Evolutionary conservation across 1,140 invertebrate species (phyloP), one percentile per base, ranked within the genome.

Genomic region (Globodera ellingtonae): DNA sequence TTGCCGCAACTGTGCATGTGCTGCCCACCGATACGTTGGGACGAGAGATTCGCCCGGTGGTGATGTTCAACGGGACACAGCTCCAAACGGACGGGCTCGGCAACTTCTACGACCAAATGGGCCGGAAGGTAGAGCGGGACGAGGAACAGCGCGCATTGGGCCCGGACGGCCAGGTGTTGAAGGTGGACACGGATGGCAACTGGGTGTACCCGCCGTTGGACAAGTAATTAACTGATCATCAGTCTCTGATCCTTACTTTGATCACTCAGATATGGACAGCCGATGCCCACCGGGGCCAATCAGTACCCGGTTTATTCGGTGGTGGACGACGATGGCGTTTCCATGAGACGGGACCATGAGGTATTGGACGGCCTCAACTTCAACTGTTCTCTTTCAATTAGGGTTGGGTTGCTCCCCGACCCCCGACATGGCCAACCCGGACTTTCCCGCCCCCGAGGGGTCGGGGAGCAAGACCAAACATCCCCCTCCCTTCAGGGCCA

Each of bases 191-290:
- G 3, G 48, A 88, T n/a, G 87, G 84, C 13, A 80, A 87, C 44
- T 88, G 76, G 69, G 62, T 87, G 6, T 87, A 89, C 81, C 87
- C 86, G 50, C 66, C 79, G 66, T 67, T 87, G 24, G 87, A 86
- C 62, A 74, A 83, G 69, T 50, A 21, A 56, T 52, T 56, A 50
- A 77, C 44, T 44, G 47, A 59, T 75, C 35, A 59, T 75, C 35
- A 35, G 35, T 35, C 35, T 35, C 1, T 35, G 35, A 35, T 35
- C 0, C 35, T 35, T 35, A 35, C 35, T 35, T 35, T 35, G 35
- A 35, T 35, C 35, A 35, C 35, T 35, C 35, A 71, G 78, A 44
- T 72, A 69, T 24, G 73, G 72, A 52, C 69, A 75, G 44, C 75
- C 75, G n/a, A 46, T 80, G 24, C 79, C 79, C 48, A 80, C 79